Evolutionary conservation across 64 coral and sea anemone species (phyloP), one percentile per base, ranked within the genome.

Genomic region (Trachythela sp.): DNA sequence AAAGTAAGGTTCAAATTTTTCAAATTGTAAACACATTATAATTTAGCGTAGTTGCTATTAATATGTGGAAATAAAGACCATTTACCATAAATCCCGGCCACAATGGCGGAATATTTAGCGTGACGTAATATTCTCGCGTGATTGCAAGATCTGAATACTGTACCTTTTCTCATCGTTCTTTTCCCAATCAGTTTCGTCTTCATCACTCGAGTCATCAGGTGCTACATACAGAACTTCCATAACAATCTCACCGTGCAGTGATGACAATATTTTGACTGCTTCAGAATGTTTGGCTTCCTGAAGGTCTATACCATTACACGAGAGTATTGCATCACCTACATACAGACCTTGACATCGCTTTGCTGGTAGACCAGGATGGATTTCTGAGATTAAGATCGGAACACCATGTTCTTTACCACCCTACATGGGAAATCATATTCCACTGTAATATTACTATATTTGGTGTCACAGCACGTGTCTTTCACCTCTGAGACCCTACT

Each of bases 321-420:
- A 94, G 39, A 99, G 92, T 86, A 99, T 92, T 1, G 96, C 96
- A 85, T 99, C 96, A 89, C 96, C 96, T 42, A 99, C 96, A 85
- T 99, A 99, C 15, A 99, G 89, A 13, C 96, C 96, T 15, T 91
- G 89, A 30, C 90, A 93, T 86, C 96, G 71, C 54, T 89, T 51
- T 24, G 94, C 96, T 0, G 96, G 96, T n/a, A 99, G 87, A 33
- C 91, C 93, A 40, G 94, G 93, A 49, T 99, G 96, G 52, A 99
- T 99, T 85, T 99, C 96, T 20, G 96, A 99, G 54, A 99, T 88
- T 35, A 99, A 86, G 36, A 99, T 99, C 54, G 96, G 96, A 31
- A 99, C 96, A 64, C 96, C 96, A 86, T 99, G 96, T 80, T 99
- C 96, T 45, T 99, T 99, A 54, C 96, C 96, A 83, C 96, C 96